Base-by-base conservation (phyloP, 2,797 vertebrate species). In the Bryconaethiops microstoma region DNA sequence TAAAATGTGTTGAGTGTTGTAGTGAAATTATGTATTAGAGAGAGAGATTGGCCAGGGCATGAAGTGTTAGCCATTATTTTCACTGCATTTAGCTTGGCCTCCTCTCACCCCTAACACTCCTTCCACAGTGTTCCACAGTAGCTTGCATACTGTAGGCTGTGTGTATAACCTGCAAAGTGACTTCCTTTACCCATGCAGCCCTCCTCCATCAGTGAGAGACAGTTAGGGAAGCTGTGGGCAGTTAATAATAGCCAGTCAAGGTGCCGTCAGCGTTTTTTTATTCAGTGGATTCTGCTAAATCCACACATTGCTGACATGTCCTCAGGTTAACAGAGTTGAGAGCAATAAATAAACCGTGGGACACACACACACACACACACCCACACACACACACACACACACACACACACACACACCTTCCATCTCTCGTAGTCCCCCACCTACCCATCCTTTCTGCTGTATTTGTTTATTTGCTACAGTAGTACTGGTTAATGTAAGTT, bases 391-490 rank as follows among this genome's bases (percentile, higher is more conserved):
- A 68, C 76, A 57, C 75, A 77, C 54, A 78, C 65, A 60, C 55
- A 71, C 52, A 57, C 63, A 77, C 54, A 78, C 65, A 70, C 55
- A 70, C 29, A 57, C 70, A 68, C 76, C 57, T 79, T 72, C 16
- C 64, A 39, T 65, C 62, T 52, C 48, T 68, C 57, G 5, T 50
- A 63, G 62, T 60, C 68, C 25, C 48, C 68, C 21, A 52, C 55
- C 48, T 42, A 21, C 35, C 67, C 54, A 71, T 77, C 17, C 72
- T 52, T 78, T 35, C 74, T 71, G 40, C 52, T 59, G 52, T 40
- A 67, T 83, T 79, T 80, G 59, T 86, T 85, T 87, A 74, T 80
- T 84, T 83, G 80, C 65, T 55, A 81, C 74, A 63, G 68, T 78
- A 64, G 64, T 79, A 57, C 71, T 84, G 72, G 77, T 85, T 77